Conservation (phyloP, 2,797 vertebrate species). For the Muscicapa striata region DNA sequence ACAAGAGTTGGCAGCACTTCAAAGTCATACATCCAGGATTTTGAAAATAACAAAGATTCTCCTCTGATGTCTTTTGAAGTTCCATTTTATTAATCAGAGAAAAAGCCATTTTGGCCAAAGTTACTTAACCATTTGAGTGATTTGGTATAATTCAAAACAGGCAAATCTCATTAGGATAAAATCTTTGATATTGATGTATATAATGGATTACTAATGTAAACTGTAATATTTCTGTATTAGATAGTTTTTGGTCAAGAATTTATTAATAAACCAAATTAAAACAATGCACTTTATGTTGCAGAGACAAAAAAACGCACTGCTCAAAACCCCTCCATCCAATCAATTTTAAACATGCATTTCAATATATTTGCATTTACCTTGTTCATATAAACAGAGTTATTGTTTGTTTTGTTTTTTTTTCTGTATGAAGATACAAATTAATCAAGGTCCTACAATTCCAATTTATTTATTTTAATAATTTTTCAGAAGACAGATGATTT, state of each 20-base stretch:
- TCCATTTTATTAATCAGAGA: slow-evolving; percentile 10
- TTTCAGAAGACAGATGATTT: background rate
- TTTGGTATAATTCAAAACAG: background rate
- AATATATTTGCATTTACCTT: background rate
- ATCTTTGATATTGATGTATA: background rate
- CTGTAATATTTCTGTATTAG: background rate
- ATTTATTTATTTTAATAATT: background rate
- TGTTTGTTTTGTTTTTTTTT: background rate
- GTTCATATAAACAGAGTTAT: background rate
- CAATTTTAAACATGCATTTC: background rate
- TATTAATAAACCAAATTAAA: background rate
- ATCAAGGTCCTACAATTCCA: background rate
- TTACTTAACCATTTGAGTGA: background rate
- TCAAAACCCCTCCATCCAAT: background rate
- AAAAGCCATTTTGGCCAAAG: slow-evolving; percentile 28
- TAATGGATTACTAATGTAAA: background rate
- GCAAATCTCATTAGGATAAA: background rate
- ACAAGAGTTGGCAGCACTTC: background rate
- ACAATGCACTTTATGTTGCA: background rate
- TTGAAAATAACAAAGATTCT: background rate
- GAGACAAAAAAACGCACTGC: background rate
- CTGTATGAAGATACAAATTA: background rate
- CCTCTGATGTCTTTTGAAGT: background rate
- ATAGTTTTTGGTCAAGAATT: background rate
- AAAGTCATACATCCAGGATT: background rate